Percentiles rank a stretch among this genome's conserved stretches.
These are phyloP conservation scores for Serilophus lunatus DNA, from an alignment of 2,113 vertebrate species.

Conservation along the genomic window DNA sequence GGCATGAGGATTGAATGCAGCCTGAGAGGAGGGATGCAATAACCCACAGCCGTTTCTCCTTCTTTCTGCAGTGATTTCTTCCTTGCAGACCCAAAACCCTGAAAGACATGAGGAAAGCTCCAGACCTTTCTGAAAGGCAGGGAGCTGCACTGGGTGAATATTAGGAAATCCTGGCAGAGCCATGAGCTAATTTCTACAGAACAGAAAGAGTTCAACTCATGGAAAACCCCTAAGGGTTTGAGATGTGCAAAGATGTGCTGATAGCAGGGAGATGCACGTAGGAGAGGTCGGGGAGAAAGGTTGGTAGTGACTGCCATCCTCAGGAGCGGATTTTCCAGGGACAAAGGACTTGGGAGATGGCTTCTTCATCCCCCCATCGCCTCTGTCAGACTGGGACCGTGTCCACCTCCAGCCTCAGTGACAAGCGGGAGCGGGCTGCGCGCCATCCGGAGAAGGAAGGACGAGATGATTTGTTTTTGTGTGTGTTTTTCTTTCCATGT, in stretches of 20 bases:
- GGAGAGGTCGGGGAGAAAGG: not conserved
- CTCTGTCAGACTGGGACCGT: not conserved
- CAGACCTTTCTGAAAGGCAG: not conserved
- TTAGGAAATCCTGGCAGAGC: not conserved
- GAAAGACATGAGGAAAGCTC: not conserved
- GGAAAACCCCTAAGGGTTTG: not conserved
- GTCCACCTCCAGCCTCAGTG: constrained; percentile 18
- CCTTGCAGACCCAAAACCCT: not conserved
- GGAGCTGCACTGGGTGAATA: not conserved
- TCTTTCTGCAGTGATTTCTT: not conserved
- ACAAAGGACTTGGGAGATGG: not conserved
- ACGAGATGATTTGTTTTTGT: constrained; percentile 55
- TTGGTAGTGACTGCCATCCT: not conserved
- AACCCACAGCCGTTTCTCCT: not conserved
- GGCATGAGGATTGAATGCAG: not conserved
- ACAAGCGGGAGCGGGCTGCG: not conserved
- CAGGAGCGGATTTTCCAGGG: not conserved
- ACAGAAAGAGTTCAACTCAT: accelerated
- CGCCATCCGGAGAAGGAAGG: constrained; percentile 47
- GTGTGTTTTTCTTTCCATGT: constrained; percentile 64
- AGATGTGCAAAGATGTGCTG: not conserved
- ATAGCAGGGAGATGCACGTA: not conserved
- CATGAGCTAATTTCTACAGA: not conserved
- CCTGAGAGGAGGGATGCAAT: not conserved
- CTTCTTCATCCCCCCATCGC: not conserved